phyloP scores from a whole-genome alignment of 2,797 vertebrate species.

The Anabacerthia variegaticeps region DNA sequence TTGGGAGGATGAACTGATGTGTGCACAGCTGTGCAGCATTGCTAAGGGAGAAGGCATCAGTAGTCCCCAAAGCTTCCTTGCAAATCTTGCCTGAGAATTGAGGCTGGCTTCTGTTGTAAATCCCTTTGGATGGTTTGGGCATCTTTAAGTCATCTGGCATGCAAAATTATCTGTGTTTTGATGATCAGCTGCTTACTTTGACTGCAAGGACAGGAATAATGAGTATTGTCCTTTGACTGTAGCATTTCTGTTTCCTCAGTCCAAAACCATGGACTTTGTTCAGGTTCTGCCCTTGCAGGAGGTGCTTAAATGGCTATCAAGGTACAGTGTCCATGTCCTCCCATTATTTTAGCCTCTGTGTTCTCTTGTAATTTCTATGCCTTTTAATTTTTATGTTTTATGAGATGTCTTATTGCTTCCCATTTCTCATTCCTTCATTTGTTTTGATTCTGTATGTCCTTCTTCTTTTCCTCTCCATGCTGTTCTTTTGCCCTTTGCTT shows the following conservation, averaged over 20 bases:
- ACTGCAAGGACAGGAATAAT: not conserved
- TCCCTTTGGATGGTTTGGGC: not conserved
- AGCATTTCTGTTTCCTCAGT: not conserved
- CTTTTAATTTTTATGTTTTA: not conserved
- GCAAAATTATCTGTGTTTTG: not conserved
- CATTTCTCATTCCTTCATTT: not conserved
- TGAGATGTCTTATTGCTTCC: not conserved
- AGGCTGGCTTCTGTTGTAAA: not conserved
- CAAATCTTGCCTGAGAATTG: not conserved
- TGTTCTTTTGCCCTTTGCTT: not conserved
- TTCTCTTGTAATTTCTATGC: not conserved
- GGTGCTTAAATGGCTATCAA: not conserved
- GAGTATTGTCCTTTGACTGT: not conserved
- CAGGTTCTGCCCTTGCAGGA: not conserved
- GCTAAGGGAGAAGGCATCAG: not conserved
- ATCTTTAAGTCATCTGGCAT: not conserved
- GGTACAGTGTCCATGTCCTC: not conserved
- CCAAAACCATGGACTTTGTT: not conserved
- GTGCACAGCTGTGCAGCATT: not conserved
- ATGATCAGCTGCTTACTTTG: not conserved
- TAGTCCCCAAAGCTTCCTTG: not conserved
- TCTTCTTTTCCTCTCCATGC: not conserved
- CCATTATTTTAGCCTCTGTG: not conserved
- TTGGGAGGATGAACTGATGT: not conserved
- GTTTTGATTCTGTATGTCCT: not conserved